Evolutionary conservation across 2,797 vertebrate species (phyloP).

Genomic region (Pseudomugil tenellus): DNA sequence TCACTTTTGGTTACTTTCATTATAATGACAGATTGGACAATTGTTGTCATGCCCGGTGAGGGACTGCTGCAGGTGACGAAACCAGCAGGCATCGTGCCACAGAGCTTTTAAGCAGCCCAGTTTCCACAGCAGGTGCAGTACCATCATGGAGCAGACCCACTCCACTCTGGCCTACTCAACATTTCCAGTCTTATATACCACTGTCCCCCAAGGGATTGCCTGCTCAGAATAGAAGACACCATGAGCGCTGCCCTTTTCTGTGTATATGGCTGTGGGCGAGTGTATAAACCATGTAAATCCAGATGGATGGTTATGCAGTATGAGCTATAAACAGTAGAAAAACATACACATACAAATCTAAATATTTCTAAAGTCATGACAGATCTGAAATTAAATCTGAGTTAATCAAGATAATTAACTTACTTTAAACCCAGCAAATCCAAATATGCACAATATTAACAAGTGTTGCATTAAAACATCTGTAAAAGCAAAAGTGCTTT

Average conservation of each 20-base stretch:
- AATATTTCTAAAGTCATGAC: background rate
- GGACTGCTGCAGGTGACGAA: constrained; percentile 17
- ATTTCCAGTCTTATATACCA: constrained; percentile 57
- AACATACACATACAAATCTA: constrained; percentile 1
- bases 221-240: constrained; percentile 59
- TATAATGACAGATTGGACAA: constrained; percentile 43
- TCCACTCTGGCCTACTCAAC: constrained; percentile 53
- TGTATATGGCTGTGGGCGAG: constrained; percentile 14
- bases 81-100: constrained; percentile 55
- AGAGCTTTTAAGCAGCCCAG: constrained; percentile 53
- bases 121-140: constrained; percentile 72
- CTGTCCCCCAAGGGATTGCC: constrained; percentile 28
- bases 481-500: background rate
- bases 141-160: constrained; percentile 46
- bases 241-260: constrained; percentile 20
- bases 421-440: constrained; percentile 2
- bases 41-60: constrained; percentile 39
- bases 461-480: background rate
- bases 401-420: background rate
- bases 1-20: constrained; percentile 33
- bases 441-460: background rate
- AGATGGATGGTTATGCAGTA: constrained; percentile 9
- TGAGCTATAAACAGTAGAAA: constrained; percentile 9
- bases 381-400: constrained; percentile 1
- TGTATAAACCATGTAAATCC: constrained; percentile 18